A percentile compares a stretch with the other conserved stretches of the same genome.
These are phyloP conservation scores for Antennarius striatus DNA, from an alignment of 2,113 vertebrate species.

Conservation along the genomic window DNA sequence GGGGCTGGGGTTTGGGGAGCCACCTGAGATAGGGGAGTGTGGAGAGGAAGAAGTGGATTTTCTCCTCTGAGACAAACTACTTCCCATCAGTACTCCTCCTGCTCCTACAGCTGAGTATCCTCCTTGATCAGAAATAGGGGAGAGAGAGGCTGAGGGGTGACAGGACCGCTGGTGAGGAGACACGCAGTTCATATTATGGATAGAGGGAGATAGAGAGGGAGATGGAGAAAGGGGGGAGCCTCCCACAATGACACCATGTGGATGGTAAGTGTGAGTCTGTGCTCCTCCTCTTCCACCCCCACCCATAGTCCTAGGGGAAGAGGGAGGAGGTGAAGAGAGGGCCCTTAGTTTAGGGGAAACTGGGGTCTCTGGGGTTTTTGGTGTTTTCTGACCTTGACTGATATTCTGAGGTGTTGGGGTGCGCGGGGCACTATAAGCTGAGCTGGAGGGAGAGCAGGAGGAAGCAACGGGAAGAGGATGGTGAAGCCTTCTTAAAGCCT, in stretches of 20 bases:
- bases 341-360: constrained; percentile 61
- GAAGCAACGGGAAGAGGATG: constrained; percentile 60
- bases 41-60: constrained; percentile 71
- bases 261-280: constrained; percentile 50
- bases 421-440: constrained; percentile 61
- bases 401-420: constrained; percentile 66
- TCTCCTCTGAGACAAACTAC: constrained; percentile 60
- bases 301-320: constrained; percentile 53
- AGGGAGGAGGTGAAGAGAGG: constrained; percentile 58
- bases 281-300: constrained; percentile 60
- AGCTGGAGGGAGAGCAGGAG: constrained; percentile 50
- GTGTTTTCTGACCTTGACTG: constrained; percentile 73
- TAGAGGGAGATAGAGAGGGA: constrained; percentile 65
- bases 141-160: constrained; percentile 78
- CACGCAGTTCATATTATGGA: constrained; percentile 69
- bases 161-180: constrained; percentile 77
- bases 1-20: constrained; percentile 67
- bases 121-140: constrained; percentile 73
- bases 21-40: constrained; percentile 60
- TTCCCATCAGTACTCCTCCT: constrained; percentile 59
- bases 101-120: constrained; percentile 46
- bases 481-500: constrained; percentile 69
- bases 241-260: constrained; percentile 50
- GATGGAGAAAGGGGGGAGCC: constrained; percentile 59
- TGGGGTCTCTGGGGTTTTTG: constrained; percentile 72